phyloP scores from a whole-genome alignment of 64 coral and sea anemone genomes.

The Anthopleura sola region DNA sequence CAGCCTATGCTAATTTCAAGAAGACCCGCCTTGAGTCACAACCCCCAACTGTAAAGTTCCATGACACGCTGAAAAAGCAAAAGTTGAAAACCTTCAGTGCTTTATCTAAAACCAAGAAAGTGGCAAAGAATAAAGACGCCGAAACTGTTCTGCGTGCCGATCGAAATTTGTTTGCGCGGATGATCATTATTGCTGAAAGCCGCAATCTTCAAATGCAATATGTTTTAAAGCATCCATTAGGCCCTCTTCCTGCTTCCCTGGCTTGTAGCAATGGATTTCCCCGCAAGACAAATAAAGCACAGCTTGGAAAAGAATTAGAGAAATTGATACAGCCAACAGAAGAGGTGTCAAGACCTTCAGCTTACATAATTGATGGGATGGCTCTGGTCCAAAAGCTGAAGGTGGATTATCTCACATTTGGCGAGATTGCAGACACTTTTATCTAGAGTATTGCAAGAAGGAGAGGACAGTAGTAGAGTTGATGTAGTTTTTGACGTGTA shows the following conservation, averaged over 20 bases:
- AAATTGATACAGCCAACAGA: slow-evolving; percentile 42
- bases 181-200: slow-evolving; percentile 42
- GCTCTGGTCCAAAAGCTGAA: not conserved
- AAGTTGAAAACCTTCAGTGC: slow-evolving; percentile 50
- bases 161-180: slow-evolving; percentile 30
- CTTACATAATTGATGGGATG: slow-evolving; percentile 46
- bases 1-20: slow-evolving; percentile 20
- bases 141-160: slow-evolving; percentile 37
- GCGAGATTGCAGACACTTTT: not conserved
- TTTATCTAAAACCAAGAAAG: slow-evolving; percentile 26
- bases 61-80: slow-evolving; percentile 34
- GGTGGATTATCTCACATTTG: not conserved
- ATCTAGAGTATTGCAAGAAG: not conserved
- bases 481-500: not conserved
- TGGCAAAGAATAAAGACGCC: slow-evolving; percentile 4
- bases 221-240: not conserved
- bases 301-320: slow-evolving; percentile 40
- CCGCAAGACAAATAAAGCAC: slow-evolving; percentile 50
- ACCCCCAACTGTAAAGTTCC: not conserved
- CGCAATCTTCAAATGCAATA: slow-evolving; percentile 36
- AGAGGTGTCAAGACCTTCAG: slow-evolving; percentile 28
- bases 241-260: slow-evolving; percentile 6
- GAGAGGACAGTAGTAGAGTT: not conserved
- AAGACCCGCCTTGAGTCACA: not conserved
- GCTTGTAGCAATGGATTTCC: slow-evolving; percentile 37